Evolutionary conservation across 2,888 invertebrate species (phyloP).

Genomic region (Hofmannophila pseudospretella): DNA sequence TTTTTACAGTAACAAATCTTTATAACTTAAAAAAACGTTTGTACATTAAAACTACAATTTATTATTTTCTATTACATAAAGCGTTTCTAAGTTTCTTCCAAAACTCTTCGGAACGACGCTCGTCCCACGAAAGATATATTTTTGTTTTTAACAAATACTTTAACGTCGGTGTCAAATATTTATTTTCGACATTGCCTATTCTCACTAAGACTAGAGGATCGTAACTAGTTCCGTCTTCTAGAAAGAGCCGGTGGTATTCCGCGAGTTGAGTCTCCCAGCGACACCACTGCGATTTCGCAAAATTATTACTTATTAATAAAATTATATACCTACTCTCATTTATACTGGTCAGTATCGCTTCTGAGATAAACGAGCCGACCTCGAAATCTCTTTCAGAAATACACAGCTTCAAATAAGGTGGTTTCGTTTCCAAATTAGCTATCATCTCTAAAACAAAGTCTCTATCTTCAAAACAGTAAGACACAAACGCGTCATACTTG

Average conservation of each 20-base stretch:
- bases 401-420: constrained; percentile 80
- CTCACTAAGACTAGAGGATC: constrained; percentile 80
- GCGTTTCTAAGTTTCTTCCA: constrained; percentile 61
- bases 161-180: constrained; percentile 77
- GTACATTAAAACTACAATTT: not conserved
- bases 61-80: constrained; percentile 30
- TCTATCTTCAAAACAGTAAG: constrained; percentile 79
- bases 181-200: constrained; percentile 76
- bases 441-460: constrained; percentile 80
- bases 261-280: constrained; percentile 84
- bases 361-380: constrained; percentile 80
- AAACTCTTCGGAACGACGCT: constrained; percentile 56
- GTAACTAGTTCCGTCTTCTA: constrained; percentile 74
- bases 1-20: not conserved
- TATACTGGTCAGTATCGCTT: constrained; percentile 81
- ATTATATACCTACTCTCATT: constrained; percentile 81
- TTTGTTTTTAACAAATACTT: constrained; percentile 80
- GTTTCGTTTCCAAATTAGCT: constrained; percentile 76
- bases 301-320: constrained; percentile 81
- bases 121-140: constrained; percentile 80
- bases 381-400: constrained; percentile 84
- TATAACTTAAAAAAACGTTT: not conserved
- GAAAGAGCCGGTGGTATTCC: constrained; percentile 80
- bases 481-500: constrained; percentile 79
- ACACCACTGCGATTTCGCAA: constrained; percentile 85